Base-by-base conservation (phyloP, 1,140 invertebrate species). In the Capitella teleta region DNA sequence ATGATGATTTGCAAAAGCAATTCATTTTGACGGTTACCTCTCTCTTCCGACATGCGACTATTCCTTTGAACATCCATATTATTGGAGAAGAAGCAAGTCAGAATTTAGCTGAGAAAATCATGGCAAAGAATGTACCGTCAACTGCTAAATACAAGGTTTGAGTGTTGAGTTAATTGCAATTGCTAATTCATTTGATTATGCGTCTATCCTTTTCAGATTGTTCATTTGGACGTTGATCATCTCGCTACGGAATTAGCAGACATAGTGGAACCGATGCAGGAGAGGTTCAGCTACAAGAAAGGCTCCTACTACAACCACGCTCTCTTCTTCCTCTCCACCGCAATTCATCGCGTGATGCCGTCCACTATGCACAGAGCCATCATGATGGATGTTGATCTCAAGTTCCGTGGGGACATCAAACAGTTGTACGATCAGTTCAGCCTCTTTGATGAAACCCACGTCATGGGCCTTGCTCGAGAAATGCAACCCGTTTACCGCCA, bases 301-400 rank as follows among this genome's bases (percentile, higher is more conserved):
- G 82, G 83, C 52, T 80, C 83, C 1, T 88, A 89, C 61, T 89
- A 87, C 61, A 85, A 82, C 46, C 83, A 87, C 70, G 79, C 82
- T 1, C 65, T 89, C 1, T 90, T 89, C 63, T 89, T 85, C 62
- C 61, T 89, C 2, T 89, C 86, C 0, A 70, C 87, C 5, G 82
- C 80, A 5, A 61, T 87, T n/a, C 79, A 86, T 65, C 73, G 77
- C 57, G 78, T 88, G 38, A 78, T 85, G 18, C 58, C 59, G 0
- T 40, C 68, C 46, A 75, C 82, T 48, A 51, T 70, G 23, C 70
- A 78, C n/a, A 67, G 74, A 49, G 78, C 82, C 8, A 78, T 86
- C 37, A 76, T 89, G 67, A 72, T 89, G 8, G 87, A 91, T 72
- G 81, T 82, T 50, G 86, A 90, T 73, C 79, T 84, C 19, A 81